These are phyloP conservation scores for Alauda arvensis DNA, from an alignment of 2,797 vertebrate species.

Conservation along the genomic window DNA sequence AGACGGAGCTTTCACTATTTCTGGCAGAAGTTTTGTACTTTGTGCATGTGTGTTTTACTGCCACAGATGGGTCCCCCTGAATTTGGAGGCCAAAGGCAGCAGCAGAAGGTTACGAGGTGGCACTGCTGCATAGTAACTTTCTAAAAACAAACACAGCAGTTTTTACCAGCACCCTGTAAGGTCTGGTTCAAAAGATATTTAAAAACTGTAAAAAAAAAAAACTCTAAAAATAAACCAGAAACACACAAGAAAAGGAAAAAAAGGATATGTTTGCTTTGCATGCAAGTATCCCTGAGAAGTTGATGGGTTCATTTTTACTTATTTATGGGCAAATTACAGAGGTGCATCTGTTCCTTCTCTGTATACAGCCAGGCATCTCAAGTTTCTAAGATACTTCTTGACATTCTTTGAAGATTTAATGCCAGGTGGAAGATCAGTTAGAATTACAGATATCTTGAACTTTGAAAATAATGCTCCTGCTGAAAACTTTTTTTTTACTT, in stretches of 20 bases:
- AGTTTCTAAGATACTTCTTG: slow-evolving; percentile 43
- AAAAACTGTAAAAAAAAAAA: not conserved
- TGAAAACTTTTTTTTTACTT: slow-evolving; percentile 17
- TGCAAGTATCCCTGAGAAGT: slow-evolving; percentile 5
- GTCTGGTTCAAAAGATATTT: slow-evolving; percentile 35
- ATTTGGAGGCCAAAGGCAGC: slow-evolving; percentile 3
- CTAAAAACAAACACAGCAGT: slow-evolving; percentile 35
- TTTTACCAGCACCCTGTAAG: not conserved
- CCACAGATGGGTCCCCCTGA: not conserved
- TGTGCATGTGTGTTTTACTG: not conserved
- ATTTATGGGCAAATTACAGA: slow-evolving; percentile 63
- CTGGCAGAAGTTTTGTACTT: not conserved
- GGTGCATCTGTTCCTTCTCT: slow-evolving; percentile 58
- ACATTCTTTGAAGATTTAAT: slow-evolving; percentile 44
- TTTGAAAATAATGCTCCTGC: slow-evolving; percentile 31
- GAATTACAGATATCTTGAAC: slow-evolving; percentile 44
- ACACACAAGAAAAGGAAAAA: not conserved
- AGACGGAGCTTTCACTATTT: not conserved
- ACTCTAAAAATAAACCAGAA: not conserved
- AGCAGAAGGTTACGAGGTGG: not conserved
- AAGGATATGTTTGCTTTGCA: slow-evolving; percentile 1
- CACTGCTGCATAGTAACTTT: not conserved
- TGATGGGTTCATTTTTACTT: slow-evolving; percentile 57
- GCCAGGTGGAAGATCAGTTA: slow-evolving; percentile 48
- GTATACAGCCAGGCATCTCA: slow-evolving; percentile 29